A percentile compares a stretch with the other conserved stretches of the same genome.
phyloP scores from a whole-genome alignment of 2,888 invertebrate genomes.

The Tachina grossa region DNA sequence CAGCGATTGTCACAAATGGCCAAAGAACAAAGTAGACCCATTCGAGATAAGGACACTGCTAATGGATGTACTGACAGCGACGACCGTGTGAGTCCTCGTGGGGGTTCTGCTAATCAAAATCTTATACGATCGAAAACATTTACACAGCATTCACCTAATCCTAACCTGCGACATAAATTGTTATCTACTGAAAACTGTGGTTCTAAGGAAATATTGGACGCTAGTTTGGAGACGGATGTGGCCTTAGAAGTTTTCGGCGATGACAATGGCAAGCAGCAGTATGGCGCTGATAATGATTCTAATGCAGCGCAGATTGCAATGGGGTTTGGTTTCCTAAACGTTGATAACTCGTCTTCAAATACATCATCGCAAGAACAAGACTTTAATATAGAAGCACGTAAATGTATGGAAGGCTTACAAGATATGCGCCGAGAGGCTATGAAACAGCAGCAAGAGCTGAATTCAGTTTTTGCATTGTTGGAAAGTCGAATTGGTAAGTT shows the following conservation, averaged over 20 bases:
- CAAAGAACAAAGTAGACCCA: conserved; percentile 83
- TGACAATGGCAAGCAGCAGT: conserved; percentile 54
- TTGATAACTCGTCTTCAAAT: conserved; percentile 72
- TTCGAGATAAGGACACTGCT: conserved; percentile 59
- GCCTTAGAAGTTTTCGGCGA: conserved; percentile 82
- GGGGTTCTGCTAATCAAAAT: conserved; percentile 78
- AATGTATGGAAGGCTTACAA: conserved; percentile 86
- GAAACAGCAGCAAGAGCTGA: conserved; percentile 86
- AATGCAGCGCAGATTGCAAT: conserved; percentile 73
- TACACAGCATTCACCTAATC: conserved; percentile 87
- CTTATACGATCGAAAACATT: conserved; percentile 86
- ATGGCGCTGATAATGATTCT: conserved; percentile 67
- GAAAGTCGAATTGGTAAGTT: conserved; percentile 82
- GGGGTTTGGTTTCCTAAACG: conserved; percentile 79
- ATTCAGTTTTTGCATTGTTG: conserved; percentile 81
- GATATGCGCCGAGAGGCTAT: conserved; percentile 86
- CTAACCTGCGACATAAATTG: conserved; percentile 84
- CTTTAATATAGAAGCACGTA: conserved; percentile 86
- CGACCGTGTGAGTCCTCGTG: conserved; percentile 61
- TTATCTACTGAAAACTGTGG: conserved; percentile 82
- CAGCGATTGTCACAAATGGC: conserved; percentile 87
- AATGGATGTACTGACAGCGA: conserved; percentile 16
- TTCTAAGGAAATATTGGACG: conserved; percentile 84
- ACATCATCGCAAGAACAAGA: conserved; percentile 83
- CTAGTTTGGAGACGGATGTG: conserved; percentile 91